These are phyloP conservation scores for Caenorhabditis inopinata DNA, from an alignment of 1,140 invertebrate species.

Conservation along the genomic window DNA sequence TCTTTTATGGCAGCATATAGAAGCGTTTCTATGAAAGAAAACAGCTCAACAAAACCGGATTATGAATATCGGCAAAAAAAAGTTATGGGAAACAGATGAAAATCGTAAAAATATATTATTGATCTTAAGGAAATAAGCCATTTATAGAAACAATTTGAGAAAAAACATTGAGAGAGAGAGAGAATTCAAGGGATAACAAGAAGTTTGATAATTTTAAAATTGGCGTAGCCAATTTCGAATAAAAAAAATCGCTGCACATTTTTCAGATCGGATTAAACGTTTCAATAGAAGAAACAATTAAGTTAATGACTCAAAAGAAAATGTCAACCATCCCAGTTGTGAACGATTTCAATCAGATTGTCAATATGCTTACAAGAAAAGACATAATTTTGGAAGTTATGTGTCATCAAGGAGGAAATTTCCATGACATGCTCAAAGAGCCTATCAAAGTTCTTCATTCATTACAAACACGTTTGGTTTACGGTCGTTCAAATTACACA, in stretches of 20 bases:
- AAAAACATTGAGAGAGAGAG: too few species aligned
- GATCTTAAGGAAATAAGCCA: too few species aligned
- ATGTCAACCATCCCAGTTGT: slow-evolving; percentile 4
- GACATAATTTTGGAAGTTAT: slow-evolving; percentile 1
- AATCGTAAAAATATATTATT: neutral
- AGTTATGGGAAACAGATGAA: neutral
- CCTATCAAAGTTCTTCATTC: neutral
- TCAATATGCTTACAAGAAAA: slow-evolving; percentile 7
- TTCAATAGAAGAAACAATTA: neutral
- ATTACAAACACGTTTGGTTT: neutral
- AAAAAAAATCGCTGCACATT: neutral
- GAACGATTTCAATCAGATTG: slow-evolving; percentile 3
- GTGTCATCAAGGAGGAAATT: slow-evolving; percentile 1
- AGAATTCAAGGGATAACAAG: too few species aligned
- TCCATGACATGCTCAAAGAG: slow-evolving; percentile 23
- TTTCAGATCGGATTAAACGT: slow-evolving; percentile 1
- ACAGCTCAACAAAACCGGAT: neutral
- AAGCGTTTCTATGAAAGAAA: too few species aligned
- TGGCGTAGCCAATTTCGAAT: too few species aligned
- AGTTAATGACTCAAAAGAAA: neutral
- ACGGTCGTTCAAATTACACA: neutral
- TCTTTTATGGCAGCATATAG: too few species aligned
- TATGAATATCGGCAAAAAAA: neutral
- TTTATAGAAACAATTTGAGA: too few species aligned
- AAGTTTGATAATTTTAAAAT: too few species aligned